A percentile compares a stretch with the other conserved stretches of the same genome.
phyloP scores from a whole-genome alignment of 2,888 invertebrate genomes.

The Lepidonotus clava region DNA sequence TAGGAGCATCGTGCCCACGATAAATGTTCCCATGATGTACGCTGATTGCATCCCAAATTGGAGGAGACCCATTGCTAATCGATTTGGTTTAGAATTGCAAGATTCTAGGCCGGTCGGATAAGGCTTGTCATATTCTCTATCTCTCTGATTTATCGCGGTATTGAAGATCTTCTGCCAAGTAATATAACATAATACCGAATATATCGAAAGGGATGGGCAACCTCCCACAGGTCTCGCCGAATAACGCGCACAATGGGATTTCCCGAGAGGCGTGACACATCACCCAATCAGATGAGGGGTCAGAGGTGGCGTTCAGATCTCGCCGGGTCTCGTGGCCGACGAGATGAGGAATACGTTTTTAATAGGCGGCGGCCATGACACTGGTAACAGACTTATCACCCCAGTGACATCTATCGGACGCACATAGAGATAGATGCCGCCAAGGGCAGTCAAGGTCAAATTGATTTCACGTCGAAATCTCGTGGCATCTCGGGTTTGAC shows the following conservation, averaged over 20 bases:
- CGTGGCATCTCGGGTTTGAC: background rate
- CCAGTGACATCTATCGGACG: background rate
- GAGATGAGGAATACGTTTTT: slow-evolving; percentile 44
- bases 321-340: background rate
- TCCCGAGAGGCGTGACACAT: slow-evolving; percentile 20
- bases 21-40: too few species aligned
- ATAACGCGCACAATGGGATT: slow-evolving; percentile 42
- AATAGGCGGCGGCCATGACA: slow-evolving; percentile 21
- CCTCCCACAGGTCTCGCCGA: background rate
- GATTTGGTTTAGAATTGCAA: background rate
- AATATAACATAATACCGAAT: background rate
- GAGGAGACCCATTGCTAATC: background rate
- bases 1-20: too few species aligned
- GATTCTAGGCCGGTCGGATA: background rate
- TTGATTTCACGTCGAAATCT: slow-evolving; percentile 40
- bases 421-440: slow-evolving; percentile 19
- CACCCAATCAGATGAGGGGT: slow-evolving; percentile 30
- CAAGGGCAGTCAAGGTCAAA: background rate
- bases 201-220: background rate
- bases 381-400: slow-evolving; percentile 33
- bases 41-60: background rate
- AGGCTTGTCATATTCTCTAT: background rate
- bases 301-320: slow-evolving; percentile 31
- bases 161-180: background rate
- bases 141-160: background rate